A percentile compares a stretch with the other conserved stretches of the same genome.
phyloP scores from a whole-genome alignment of 2,797 vertebrate species.

The Rhinichthys osculus region DNA sequence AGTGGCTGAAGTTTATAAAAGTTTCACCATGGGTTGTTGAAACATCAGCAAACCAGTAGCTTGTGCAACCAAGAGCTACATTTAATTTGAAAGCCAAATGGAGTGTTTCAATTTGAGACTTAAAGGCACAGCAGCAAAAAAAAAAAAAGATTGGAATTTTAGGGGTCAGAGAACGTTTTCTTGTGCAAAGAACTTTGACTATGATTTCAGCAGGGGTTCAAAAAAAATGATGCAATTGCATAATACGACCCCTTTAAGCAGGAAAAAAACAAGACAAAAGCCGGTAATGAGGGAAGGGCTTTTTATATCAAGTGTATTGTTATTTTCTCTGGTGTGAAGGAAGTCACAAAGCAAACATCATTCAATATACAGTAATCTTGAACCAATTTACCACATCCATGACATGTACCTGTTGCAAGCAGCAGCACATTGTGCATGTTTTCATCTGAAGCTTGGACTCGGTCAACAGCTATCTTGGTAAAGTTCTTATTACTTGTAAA shows the following conservation, averaged over 20 bases:
- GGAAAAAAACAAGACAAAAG: neutral
- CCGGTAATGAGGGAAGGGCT: neutral
- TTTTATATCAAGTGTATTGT: neutral
- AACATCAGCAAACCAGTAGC: neutral
- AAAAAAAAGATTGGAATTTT: too few species aligned
- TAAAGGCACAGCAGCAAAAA: too few species aligned
- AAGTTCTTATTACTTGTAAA: constrained; percentile 77
- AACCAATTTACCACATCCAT: neutral
- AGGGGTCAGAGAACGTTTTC: too few species aligned
- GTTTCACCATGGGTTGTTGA: neutral
- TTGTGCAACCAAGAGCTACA: neutral
- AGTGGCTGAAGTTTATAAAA: neutral
- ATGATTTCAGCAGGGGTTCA: too few species aligned
- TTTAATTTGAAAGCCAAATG: too few species aligned
- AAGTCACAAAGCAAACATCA: neutral
- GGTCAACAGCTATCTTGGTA: constrained; percentile 78
- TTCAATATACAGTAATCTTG: neutral
- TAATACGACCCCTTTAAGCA: neutral
- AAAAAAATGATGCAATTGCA: too few species aligned
- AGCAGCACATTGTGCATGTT: constrained; percentile 72
- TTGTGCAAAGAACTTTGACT: too few species aligned
- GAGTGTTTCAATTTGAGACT: too few species aligned
- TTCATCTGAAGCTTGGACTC: constrained; percentile 68
- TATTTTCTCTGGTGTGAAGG: neutral
- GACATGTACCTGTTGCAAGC: constrained; percentile 76